A percentile compares a stretch with the other conserved stretches of the same genome.
These are phyloP conservation scores for Cephus nigrinus DNA, from an alignment of 2,888 invertebrate species.

Conservation along the genomic window DNA sequence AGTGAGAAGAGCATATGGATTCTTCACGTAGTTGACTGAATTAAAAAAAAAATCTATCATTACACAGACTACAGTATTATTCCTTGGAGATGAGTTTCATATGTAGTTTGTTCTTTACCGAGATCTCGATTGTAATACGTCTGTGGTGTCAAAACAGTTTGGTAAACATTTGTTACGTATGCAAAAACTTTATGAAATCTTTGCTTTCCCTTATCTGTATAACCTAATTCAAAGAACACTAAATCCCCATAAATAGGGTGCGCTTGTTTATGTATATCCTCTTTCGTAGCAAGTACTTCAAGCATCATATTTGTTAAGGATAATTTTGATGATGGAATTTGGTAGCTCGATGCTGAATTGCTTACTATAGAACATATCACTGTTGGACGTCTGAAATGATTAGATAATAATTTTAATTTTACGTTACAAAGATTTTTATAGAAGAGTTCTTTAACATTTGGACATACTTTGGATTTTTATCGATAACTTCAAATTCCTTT, in stretches of 20 bases:
- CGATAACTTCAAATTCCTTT: conserved; percentile 44
- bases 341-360: conserved; percentile 33
- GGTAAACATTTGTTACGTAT: conserved; percentile 40
- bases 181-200: conserved; percentile 47
- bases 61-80: background rate
- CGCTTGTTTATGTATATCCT: conserved; percentile 31
- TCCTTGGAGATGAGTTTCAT: background rate
- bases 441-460: background rate
- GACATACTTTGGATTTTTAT: conserved; percentile 19
- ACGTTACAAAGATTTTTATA: conserved; percentile 9
- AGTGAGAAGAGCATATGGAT: conserved; percentile 46
- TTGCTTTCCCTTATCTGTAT: conserved; percentile 22
- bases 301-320: conserved; percentile 41
- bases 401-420: background rate
- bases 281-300: conserved; percentile 44
- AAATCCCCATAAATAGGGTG: conserved; percentile 54
- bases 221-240: conserved; percentile 46
- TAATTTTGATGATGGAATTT: conserved; percentile 23
- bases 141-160: conserved; percentile 30
- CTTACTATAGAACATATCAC: conserved; percentile 42
- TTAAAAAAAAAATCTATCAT: conserved; percentile 12
- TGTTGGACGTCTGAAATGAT: conserved; percentile 22
- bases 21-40: conserved; percentile 33
- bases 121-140: conserved; percentile 47
- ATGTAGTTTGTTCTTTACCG: conserved; percentile 23